A percentile compares a stretch with the other conserved stretches of the same genome.
Conservation (phyloP, 2,797 vertebrate genomes). For the Sylvia borin region DNA sequence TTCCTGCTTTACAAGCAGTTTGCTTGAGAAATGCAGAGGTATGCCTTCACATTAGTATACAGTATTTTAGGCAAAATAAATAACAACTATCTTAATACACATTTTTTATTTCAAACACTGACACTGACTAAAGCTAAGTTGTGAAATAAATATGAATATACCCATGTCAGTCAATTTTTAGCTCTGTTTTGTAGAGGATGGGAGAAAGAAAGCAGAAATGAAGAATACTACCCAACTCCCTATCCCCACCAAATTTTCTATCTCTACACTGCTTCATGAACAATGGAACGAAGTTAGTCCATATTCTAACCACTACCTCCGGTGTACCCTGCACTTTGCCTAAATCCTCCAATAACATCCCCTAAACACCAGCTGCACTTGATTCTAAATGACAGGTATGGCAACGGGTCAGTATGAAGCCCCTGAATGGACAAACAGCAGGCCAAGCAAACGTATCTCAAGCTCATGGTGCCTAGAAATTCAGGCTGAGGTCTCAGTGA, state of each 20-base stretch:
- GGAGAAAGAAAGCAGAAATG: not conserved
- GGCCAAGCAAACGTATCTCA: not conserved
- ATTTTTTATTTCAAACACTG: not conserved
- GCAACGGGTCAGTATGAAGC: not conserved
- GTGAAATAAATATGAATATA: not conserved
- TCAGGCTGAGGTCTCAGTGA: not conserved
- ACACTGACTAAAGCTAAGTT: not conserved
- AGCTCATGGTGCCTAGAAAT: not conserved
- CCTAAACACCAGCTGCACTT: not conserved
- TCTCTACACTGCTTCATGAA: not conserved
- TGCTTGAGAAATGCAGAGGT: not conserved
- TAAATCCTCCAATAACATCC: not conserved
- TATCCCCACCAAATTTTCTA: not conserved
- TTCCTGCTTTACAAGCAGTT: not conserved
- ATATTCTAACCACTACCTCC: not conserved
- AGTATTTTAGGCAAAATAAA: not conserved
- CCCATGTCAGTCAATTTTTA: not conserved
- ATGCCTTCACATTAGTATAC: not conserved
- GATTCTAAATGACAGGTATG: not conserved
- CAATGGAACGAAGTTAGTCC: not conserved
- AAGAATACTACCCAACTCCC: not conserved
- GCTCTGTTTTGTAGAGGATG: not conserved
- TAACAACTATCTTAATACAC: not conserved
- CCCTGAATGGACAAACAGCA: not conserved
- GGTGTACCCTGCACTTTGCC: not conserved